Base-by-base conservation (phyloP, 2,888 invertebrate genomes). In the Drosophila cyrtoloma region DNA sequence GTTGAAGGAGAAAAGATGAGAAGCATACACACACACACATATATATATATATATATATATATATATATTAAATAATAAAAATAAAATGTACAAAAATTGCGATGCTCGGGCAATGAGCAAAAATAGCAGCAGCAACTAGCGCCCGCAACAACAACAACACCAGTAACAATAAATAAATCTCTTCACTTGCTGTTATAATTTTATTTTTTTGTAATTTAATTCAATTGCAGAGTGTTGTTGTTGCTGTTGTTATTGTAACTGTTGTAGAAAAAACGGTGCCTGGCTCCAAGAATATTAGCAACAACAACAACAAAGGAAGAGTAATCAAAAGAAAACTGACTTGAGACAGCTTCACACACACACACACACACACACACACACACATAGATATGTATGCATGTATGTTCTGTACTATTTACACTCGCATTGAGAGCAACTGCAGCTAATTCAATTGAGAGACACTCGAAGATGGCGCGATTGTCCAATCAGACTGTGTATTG, bases 401-500 rank as follows among this genome's bases (percentile, higher is more conserved):
- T 68, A 57, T 57, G 39, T 33, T 47, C 57, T 58, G 65, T 53
- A 61, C 60, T 56, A 51, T 22, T 67, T 44, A 52, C 47, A 33
- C 66, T 60, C 57, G 55, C 47, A 71, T 42, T 55, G 57, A 64
- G 60, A 61, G 72, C 69, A 81, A 81, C 62, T 86, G 89, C 89
- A 86, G 79, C 77, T 77, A 82, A 86, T 79, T 89, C 77, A 86
- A 81, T 82, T 86, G 79, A 69, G 61, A 65, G 58, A n/a, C 72
- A 71, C 72, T 71, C 63, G 51, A 72, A 65, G 65, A 68, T 72
- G 78, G 62, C 71, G 62, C 71, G 71, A 71, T 66, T 75, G 79
- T 71, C 55, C 69, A 77, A 74, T 69, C 70, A 35, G 68, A 50
- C 60, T 61, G 61, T 56, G 56, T 56, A 10, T 79, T 78, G 72